Conservation (phyloP, 1,140 invertebrate species). For the Homarus americanus region DNA sequence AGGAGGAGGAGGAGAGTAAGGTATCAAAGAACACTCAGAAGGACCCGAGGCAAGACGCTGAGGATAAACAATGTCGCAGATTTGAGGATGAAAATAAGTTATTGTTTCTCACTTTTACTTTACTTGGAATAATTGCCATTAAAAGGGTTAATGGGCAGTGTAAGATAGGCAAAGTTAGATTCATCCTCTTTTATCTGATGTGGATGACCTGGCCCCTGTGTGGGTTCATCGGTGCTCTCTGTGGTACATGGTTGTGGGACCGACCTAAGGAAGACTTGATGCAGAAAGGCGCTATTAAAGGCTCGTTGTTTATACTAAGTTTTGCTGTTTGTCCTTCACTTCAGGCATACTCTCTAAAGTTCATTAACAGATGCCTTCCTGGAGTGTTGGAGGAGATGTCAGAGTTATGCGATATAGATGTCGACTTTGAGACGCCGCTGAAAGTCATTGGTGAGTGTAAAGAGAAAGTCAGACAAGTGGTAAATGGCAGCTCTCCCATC, state of each 20-base stretch:
- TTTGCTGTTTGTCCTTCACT: slow-evolving; percentile 10
- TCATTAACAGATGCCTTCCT: slow-evolving; percentile 4
- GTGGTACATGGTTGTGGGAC: not conserved
- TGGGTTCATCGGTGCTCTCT: not conserved
- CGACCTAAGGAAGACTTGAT: not conserved
- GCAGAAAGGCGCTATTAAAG: not conserved
- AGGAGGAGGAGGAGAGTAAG: not conserved
- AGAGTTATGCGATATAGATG: not conserved
- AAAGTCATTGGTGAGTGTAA: not conserved
- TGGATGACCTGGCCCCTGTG: slow-evolving; percentile 2
- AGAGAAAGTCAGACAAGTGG: not conserved
- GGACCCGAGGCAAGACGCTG: not conserved
- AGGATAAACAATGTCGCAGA: not conserved
- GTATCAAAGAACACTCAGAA: not conserved
- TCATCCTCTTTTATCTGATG: slow-evolving; percentile 9
- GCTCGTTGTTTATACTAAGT: not conserved
- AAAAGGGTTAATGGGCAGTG: not conserved
- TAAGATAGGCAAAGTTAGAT: not conserved
- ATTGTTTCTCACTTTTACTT: not conserved
- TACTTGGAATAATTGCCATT: not conserved
- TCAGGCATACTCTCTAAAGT: slow-evolving; percentile 39
- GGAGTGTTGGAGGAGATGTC: not conserved
- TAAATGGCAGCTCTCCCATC: not conserved
- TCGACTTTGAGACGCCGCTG: slow-evolving; percentile 15
- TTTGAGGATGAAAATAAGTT: slow-evolving; percentile 4